Evolutionary conservation across 2,113 vertebrate genomes (phyloP), one percentile per base, ranked within the genome.

Genomic region (Acinonyx jubatus): DNA sequence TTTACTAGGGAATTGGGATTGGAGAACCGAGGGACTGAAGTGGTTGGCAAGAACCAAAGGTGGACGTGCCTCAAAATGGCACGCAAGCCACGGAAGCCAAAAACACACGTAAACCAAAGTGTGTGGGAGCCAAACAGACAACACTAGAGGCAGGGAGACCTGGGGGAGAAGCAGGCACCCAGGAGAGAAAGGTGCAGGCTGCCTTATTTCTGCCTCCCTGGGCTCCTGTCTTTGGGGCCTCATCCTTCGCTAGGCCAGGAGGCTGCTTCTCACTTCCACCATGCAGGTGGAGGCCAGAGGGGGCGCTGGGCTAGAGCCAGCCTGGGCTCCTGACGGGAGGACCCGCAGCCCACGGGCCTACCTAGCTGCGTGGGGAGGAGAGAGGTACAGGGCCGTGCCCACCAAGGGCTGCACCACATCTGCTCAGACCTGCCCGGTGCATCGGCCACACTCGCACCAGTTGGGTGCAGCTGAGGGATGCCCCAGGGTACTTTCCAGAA

Each of bases 361-460:
- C 18, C 19, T 5, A 27, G 31, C 52, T 41, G 9, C 76, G 10
- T 13, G 29, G 5, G 50, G 19, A 2, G 63, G 14, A 14, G 36
- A 69, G 55, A 25, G 69, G 61, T 19, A 31, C 1, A 7, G 3
- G 8, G 27, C 71, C 6, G 0, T 3, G 27, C 21, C 76, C 10
- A 5, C 13, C 41, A 0, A 2, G 4, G 38, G 63, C 23, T 41
- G 19, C 16, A 29, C 11, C 21, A 3, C 38, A 25, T 11, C 12
- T 0, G 4, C 63, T 13, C 57, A 11, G 25, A 66, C 69, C 82
- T 50, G 41, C 36, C 50, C 27, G 2, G 25, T 1, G 1, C 31
- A 7, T 9, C 0, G 0, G 16, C 52, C 7, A 3, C 38, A 50
- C 0, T 5, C 48, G 9, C 5, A 2, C 29, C 48, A 23, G 18